phyloP scores from a whole-genome alignment of 2,888 invertebrate species.

The Heliconius erato region DNA sequence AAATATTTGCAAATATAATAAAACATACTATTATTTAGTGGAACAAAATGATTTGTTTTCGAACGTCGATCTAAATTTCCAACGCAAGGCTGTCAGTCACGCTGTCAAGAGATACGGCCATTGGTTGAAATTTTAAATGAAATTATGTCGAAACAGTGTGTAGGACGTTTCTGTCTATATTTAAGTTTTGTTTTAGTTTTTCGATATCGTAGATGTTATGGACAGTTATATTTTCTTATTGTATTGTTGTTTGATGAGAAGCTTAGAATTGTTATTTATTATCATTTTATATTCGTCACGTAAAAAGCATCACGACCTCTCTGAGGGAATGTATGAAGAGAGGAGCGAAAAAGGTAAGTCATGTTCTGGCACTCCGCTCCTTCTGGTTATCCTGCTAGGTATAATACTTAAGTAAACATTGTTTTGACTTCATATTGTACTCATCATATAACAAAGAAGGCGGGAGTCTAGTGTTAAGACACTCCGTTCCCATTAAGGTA shows the following conservation, averaged over 20 bases:
- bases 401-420: too few relatives aligned
- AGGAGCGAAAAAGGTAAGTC: too few relatives aligned
- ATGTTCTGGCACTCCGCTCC: too few relatives aligned
- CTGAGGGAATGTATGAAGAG: too few relatives aligned
- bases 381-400: too few relatives aligned
- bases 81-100: conserved; percentile 36
- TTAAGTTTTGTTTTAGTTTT: conserved; percentile 22
- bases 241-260: background rate
- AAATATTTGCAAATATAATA: background rate
- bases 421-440: too few relatives aligned
- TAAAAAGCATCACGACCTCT: too few relatives aligned
- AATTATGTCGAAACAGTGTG: conserved; percentile 26
- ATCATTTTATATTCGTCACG: too few relatives aligned
- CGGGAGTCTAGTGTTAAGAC: too few relatives aligned
- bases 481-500: too few relatives aligned
- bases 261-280: background rate
- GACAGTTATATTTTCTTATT: background rate
- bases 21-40: background rate
- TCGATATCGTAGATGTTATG: background rate
- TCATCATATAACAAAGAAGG: too few relatives aligned
- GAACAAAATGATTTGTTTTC: conserved; percentile 27
- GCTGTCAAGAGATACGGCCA: conserved; percentile 30
- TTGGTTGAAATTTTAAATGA: conserved; percentile 31
- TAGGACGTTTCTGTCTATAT: conserved; percentile 17
- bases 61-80: conserved; percentile 30